phyloP scores from a whole-genome alignment of 1,140 invertebrate genomes.

The Drosophila oshimai region DNA sequence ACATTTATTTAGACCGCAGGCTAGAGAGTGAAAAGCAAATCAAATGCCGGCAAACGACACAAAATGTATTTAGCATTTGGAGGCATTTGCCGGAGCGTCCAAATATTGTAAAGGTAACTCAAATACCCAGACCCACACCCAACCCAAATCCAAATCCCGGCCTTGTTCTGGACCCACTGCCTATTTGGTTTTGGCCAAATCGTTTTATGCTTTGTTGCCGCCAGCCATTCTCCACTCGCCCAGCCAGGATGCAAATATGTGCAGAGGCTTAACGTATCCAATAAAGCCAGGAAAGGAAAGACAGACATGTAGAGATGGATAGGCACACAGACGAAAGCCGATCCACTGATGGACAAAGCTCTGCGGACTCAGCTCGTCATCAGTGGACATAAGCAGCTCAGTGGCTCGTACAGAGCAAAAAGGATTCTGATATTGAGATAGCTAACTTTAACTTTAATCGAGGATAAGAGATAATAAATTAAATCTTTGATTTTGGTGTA shows the following conservation, averaged over 20 bases:
- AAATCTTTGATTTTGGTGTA: too few relatives aligned
- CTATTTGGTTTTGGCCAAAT: slow-evolving; percentile 55
- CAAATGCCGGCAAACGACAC: slow-evolving; percentile 36
- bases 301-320: not conserved
- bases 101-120: slow-evolving; percentile 52
- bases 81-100: slow-evolving; percentile 9
- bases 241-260: slow-evolving; percentile 57
- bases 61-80: slow-evolving; percentile 63
- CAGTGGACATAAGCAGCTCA: slow-evolving; percentile 51
- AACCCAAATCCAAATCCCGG: not conserved
- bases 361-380: slow-evolving; percentile 51
- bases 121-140: not conserved
- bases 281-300: slow-evolving; percentile 40
- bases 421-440: not conserved
- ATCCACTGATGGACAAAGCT: slow-evolving; percentile 53
- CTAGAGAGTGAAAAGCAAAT: slow-evolving; percentile 33
- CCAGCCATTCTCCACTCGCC: slow-evolving; percentile 31
- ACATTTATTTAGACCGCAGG: slow-evolving; percentile 75
- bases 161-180: slow-evolving; percentile 3
- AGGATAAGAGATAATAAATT: too few relatives aligned
- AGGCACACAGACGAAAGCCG: not conserved
- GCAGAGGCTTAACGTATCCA: slow-evolving; percentile 57
- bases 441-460: too few relatives aligned
- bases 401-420: slow-evolving; percentile 22
- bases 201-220: slow-evolving; percentile 55